Percentiles rank a stretch among this genome's conserved stretches.
Conservation (phyloP, 2,113 vertebrate genomes). For the Prunella fulvescens region DNA sequence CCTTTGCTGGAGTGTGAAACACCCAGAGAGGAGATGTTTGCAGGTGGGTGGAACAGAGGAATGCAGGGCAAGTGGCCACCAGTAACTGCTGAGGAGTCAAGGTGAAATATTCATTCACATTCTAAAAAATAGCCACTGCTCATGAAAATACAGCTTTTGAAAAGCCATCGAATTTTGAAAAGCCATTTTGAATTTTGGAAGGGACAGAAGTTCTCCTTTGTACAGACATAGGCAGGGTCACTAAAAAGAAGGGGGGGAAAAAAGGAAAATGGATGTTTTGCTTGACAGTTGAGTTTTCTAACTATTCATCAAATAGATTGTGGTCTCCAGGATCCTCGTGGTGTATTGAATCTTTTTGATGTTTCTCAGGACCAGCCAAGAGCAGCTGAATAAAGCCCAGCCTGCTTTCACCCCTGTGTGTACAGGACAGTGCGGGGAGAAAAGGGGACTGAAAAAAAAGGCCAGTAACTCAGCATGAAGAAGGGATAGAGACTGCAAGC, state of each 20-base stretch:
- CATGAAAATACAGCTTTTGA: background rate
- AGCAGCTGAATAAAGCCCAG: background rate
- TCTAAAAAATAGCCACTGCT: background rate
- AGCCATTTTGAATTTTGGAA: background rate
- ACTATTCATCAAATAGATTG: background rate
- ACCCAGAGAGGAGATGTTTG: background rate
- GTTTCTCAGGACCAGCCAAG: background rate
- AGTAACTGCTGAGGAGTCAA: background rate
- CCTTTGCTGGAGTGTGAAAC: background rate
- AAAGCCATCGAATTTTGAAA: background rate
- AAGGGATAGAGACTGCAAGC: background rate
- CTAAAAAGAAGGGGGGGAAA: background rate
- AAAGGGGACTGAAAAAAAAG: background rate
- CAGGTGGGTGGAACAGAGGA: background rate
- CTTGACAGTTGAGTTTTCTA: background rate
- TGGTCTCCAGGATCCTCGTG: background rate
- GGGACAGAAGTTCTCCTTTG: background rate
- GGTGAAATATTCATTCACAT: background rate
- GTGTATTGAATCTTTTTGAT: background rate
- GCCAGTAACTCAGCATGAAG: background rate
- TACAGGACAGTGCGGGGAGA: background rate
- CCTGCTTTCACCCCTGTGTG: background rate
- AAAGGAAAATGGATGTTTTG: background rate
- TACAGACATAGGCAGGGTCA: background rate
- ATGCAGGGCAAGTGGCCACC: background rate